phyloP scores from a whole-genome alignment of 2,797 vertebrate species.

The Lepilemur septentrionalis region DNA sequence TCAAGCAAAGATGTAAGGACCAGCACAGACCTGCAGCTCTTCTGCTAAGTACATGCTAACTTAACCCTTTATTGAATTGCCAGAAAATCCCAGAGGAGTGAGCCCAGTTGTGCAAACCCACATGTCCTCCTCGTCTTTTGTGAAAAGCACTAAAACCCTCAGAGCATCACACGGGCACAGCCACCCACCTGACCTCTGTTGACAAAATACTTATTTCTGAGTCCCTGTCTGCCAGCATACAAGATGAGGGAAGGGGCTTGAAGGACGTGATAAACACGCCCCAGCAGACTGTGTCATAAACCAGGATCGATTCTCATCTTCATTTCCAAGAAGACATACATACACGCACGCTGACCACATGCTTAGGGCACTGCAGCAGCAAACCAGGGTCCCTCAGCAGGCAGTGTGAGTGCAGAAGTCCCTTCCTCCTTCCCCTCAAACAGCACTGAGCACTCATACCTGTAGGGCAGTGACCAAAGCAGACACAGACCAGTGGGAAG shows the following conservation, averaged over 20 bases:
- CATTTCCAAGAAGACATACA: neutral
- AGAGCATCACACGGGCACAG: neutral
- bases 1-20: neutral
- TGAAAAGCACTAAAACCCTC: neutral
- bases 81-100: neutral
- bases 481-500: neutral
- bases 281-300: neutral
- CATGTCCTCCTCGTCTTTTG: neutral
- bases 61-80: neutral
- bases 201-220: neutral
- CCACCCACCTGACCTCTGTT: neutral
- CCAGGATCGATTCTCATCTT: neutral
- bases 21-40: neutral
- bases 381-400: neutral
- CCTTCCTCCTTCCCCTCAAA: neutral
- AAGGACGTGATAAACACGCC: neutral
- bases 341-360: neutral
- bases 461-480: neutral
- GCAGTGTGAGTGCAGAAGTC: neutral
- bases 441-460: neutral
- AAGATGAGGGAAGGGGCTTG: neutral
- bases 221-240: neutral
- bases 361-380: neutral
- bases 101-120: neutral
- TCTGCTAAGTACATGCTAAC: neutral